A percentile compares a stretch with the other conserved stretches of the same genome.
These are phyloP conservation scores for Metridium senile DNA, from an alignment of 92 coral and sea anemone genomes.

Conservation along the genomic window DNA sequence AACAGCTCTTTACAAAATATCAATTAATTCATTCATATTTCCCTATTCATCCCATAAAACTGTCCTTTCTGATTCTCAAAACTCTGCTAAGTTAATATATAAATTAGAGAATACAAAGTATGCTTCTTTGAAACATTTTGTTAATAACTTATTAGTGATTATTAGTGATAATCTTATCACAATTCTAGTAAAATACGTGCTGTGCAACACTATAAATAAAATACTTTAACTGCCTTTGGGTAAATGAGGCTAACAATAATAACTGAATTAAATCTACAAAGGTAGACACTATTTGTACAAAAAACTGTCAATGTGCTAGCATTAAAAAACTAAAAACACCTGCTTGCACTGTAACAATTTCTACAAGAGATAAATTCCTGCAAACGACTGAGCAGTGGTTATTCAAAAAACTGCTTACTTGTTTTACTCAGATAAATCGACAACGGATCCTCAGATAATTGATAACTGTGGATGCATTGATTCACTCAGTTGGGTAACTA, in stretches of 20 bases:
- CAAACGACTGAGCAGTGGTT: no score
- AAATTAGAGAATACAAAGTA: no score
- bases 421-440: no score
- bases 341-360: no score
- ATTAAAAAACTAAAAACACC: background rate
- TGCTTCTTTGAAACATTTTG: constrained; percentile 1
- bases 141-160: background rate
- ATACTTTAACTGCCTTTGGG: background rate
- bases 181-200: constrained; percentile 14
- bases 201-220: constrained; percentile 3
- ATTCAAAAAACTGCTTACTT: no score
- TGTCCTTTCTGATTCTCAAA: background rate
- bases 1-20: background rate
- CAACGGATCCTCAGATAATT: no score
- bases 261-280: background rate
- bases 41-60: background rate
- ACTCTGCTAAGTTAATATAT: no score
- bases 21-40: background rate
- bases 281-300: background rate
- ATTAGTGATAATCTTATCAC: background rate
- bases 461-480: no score
- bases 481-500: no score
- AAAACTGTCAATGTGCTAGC: background rate
- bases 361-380: no score
- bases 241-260: background rate